Percentiles rank a stretch among this genome's conserved stretches.
These are phyloP conservation scores for Myotis pilosus DNA, from an alignment of 2,797 vertebrate genomes.

Conservation along the genomic window DNA sequence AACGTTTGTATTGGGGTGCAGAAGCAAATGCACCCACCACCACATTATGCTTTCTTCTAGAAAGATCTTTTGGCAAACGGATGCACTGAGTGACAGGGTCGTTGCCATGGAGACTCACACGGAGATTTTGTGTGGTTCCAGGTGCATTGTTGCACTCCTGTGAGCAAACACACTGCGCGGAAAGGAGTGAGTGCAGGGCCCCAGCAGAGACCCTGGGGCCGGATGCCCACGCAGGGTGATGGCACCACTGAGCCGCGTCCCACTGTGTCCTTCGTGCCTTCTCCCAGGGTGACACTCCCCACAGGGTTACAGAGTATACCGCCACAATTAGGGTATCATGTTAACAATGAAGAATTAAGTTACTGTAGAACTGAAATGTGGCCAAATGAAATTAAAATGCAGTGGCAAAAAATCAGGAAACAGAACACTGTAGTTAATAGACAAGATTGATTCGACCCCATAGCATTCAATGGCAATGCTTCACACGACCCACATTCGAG, in stretches of 20 bases:
- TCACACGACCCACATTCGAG: not conserved
- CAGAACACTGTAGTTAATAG: not conserved
- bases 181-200: not conserved
- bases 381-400: not conserved
- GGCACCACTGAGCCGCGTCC: accelerated
- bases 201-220: accelerated
- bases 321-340: no score
- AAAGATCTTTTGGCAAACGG: not conserved
- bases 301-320: accelerated
- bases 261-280: not conserved
- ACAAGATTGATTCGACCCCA: accelerated
- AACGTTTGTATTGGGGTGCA: accelerated
- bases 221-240: accelerated
- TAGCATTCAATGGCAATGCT: accelerated
- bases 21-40: not conserved
- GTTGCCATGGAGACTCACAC: accelerated
- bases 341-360: not conserved
- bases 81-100: accelerated
- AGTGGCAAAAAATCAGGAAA: not conserved
- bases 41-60: not conserved
- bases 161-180: accelerated
- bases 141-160: accelerated
- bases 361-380: not conserved
- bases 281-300: accelerated
- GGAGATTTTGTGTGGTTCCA: not conserved